Evolutionary conservation across 37 sponge, comb jelly and placozoan species (phyloP), one percentile per base, ranked within the genome.

Genomic region (Tethya wilhelma): DNA sequence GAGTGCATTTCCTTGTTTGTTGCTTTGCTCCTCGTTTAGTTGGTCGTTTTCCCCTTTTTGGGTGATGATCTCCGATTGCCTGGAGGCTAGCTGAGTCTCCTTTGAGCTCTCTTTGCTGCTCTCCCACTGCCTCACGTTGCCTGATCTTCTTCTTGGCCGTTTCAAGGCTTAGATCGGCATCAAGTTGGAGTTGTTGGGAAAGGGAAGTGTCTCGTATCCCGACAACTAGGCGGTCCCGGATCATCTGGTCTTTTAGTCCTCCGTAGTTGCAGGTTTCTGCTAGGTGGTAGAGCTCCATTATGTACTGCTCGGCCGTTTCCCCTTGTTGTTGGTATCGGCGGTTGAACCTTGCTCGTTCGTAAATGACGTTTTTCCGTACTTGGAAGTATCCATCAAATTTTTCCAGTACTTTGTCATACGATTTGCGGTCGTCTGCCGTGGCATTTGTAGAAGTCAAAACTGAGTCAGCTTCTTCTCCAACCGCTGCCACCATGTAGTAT

Each of bases 251-350:
- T 34, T 26, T 11, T 25, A 80, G 17, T 33, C 1, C 72, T 37
- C 81, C 72, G 46, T 71, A 69, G 33, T 80, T 34, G 32, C 71
- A 80, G 44, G 56, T 56, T 34, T 56, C 81, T 60, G 45, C 58
- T 4, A 80, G 67, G 9, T 23, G 19, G 20, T 71, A 71, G 17
- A 80, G 81, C 12, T 26, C 40, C 41, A 42, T 69, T 43, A 80
- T 59, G 46, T 69, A 80, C 39, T 80, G 38, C 40, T 68, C 69
- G 17, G 69, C 29, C 11, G 69, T 38, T 36, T 67, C 80, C 9
- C 80, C 80, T 23, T 25, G n/a, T 26, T 33, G 71, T 59, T 80
- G 81, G 28, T 30, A 60, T 17, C 71, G 42, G 5, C 63, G 40
- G 44, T 71, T 71, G 53, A 80, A 80, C 67, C 72, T 20, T 12